Evolutionary conservation across 2,888 invertebrate species (phyloP).

Genomic region (Eupithecia inturbata): DNA sequence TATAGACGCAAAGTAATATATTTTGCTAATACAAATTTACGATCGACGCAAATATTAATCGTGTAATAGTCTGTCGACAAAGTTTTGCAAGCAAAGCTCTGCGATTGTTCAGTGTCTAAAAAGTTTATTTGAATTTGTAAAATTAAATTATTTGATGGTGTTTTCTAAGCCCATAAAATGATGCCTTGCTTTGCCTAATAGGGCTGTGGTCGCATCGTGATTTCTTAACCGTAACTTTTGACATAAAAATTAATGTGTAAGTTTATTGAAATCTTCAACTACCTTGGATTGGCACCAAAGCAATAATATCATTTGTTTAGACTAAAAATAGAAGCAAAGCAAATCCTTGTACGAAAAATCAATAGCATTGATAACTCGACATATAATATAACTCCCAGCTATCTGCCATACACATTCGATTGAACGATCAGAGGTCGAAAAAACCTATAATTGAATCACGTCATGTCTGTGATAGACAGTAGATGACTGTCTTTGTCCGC

Average conservation of each 20-base stretch:
- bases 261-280: neutral
- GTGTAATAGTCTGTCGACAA: constrained; percentile 46
- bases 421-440: constrained; percentile 23
- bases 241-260: neutral
- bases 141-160: neutral
- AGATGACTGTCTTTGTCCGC: constrained; percentile 69
- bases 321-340: neutral
- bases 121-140: neutral
- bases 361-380: neutral
- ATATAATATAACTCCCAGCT: neutral
- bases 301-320: neutral
- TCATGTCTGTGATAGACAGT: constrained; percentile 61
- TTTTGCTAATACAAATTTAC: constrained; percentile 57
- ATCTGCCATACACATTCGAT: constrained; percentile 7
- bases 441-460: constrained; percentile 58
- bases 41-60: constrained; percentile 55
- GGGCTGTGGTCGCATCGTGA: neutral
- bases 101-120: neutral
- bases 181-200: neutral
- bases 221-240: neutral
- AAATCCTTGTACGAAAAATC: neutral
- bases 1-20: constrained; percentile 43
- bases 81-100: constrained; percentile 40
- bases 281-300: neutral
- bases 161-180: neutral